phyloP scores from a whole-genome alignment of 2,888 invertebrate species.

The Synergus laeviventris region DNA sequence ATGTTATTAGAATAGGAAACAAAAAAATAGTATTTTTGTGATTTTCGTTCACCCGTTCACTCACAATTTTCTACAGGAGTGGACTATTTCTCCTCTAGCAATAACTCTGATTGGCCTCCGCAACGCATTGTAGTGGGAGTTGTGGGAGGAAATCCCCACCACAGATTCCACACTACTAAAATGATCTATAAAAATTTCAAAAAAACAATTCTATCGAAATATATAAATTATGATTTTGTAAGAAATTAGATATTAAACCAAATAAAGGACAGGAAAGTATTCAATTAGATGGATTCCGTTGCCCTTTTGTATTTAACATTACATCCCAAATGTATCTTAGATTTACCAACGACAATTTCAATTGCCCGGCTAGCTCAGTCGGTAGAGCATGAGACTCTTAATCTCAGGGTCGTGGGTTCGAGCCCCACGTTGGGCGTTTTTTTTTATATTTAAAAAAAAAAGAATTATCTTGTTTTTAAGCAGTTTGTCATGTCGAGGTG shows the following conservation, averaged over 20 bases:
- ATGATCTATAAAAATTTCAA: too few relatives aligned
- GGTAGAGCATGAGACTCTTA: slow-evolving; percentile 74
- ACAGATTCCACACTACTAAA: neutral
- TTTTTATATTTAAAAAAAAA: too few relatives aligned
- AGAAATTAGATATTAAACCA: too few relatives aligned
- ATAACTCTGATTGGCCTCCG: neutral
- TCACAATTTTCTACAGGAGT: neutral
- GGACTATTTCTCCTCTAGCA: neutral
- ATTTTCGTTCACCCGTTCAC: too few relatives aligned
- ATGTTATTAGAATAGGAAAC: too few relatives aligned
- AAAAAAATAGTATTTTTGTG: too few relatives aligned
- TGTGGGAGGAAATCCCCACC: neutral
- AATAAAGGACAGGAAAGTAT: too few relatives aligned
- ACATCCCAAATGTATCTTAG: accelerated
- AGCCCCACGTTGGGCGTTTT: slow-evolving; percentile 51
- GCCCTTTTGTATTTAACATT: neutral
- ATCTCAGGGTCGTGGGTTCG: slow-evolving; percentile 74
- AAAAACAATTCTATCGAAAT: too few relatives aligned
- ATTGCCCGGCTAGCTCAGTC: slow-evolving; percentile 71
- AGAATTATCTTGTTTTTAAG: too few relatives aligned
- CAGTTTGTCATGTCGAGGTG: too few relatives aligned
- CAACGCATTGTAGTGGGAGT: neutral
- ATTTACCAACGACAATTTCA: neutral
- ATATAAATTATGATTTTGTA: too few relatives aligned
- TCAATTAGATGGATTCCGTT: too few relatives aligned